phyloP scores from a whole-genome alignment of 2,888 invertebrate species.

The Drosophila multiciliata region DNA sequence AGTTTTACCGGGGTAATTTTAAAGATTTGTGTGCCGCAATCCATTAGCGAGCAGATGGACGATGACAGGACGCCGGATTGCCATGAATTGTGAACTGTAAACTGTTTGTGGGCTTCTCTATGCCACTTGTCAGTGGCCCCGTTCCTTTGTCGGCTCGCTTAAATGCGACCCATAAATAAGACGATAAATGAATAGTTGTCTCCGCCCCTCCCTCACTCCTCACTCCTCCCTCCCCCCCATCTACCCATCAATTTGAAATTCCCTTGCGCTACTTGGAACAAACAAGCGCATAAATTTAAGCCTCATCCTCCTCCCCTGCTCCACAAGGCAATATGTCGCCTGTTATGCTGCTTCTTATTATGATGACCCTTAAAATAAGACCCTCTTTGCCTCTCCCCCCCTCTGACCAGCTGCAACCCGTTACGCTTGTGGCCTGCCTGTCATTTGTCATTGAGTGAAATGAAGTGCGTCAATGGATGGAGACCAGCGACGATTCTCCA shows the following conservation, averaged over 20 bases:
- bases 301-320: neutral
- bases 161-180: slow-evolving; percentile 74
- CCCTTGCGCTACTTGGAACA: slow-evolving; percentile 54
- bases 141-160: slow-evolving; percentile 46
- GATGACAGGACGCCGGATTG: slow-evolving; percentile 46
- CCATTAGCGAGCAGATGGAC: slow-evolving; percentile 63
- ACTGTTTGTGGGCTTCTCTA: slow-evolving; percentile 13
- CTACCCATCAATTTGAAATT: slow-evolving; percentile 19
- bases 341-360: slow-evolving; percentile 58
- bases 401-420: neutral
- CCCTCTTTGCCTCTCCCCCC: neutral
- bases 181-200: slow-evolving; percentile 71
- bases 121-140: slow-evolving; percentile 54
- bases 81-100: slow-evolving; percentile 49
- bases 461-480: slow-evolving; percentile 53
- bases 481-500: slow-evolving; percentile 1
- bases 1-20: slow-evolving; percentile 76
- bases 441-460: slow-evolving; percentile 59
- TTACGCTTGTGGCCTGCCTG: slow-evolving; percentile 26
- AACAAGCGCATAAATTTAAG: slow-evolving; percentile 75
- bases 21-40: slow-evolving; percentile 79
- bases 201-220: neutral
- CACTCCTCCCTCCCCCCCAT: slow-evolving; percentile 5
- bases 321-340: slow-evolving; percentile 48
- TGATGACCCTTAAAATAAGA: slow-evolving; percentile 5